These are phyloP conservation scores for Cliona cf. orientalis DNA, from an alignment of 37 sponge, comb jelly and placozoan species.

Conservation along the genomic window DNA sequence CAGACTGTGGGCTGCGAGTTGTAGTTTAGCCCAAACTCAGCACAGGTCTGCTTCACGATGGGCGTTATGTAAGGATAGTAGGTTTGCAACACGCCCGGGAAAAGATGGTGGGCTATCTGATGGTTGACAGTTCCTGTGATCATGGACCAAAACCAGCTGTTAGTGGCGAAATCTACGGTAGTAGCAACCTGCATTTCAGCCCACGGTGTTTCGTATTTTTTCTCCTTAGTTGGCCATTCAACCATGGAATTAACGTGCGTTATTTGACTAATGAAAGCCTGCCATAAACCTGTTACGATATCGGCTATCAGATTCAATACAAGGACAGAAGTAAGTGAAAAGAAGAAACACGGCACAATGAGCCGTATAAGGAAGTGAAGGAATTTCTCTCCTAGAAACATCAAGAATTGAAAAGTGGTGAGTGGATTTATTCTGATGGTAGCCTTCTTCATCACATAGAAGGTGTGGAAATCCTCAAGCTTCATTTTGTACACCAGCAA, in stretches of 20 bases:
- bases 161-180: conserved; percentile 38
- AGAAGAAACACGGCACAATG: conserved; percentile 17
- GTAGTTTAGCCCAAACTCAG: conserved; percentile 36
- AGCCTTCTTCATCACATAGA: conserved; percentile 14
- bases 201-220: not conserved
- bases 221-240: not conserved
- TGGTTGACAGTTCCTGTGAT: conserved; percentile 35
- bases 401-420: not conserved
- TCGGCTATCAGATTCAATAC: conserved; percentile 26
- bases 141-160: conserved; percentile 21
- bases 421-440: conserved; percentile 14
- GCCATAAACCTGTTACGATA: conserved; percentile 13
- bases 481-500: conserved; percentile 30
- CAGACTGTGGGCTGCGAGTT: not conserved
- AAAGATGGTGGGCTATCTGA: conserved; percentile 39
- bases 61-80: conserved; percentile 28
- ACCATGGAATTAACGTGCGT: conserved; percentile 29
- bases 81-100: conserved; percentile 14
- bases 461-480: conserved; percentile 35
- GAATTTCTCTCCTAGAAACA: conserved; percentile 19
- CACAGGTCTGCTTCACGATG: conserved; percentile 36
- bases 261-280: conserved; percentile 42
- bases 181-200: conserved; percentile 45
- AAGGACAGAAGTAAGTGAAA: conserved; percentile 4
- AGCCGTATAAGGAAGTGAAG: conserved; percentile 11